phyloP scores from a whole-genome alignment of 2,797 vertebrate genomes.

The Silurus lanzhouensis region DNA sequence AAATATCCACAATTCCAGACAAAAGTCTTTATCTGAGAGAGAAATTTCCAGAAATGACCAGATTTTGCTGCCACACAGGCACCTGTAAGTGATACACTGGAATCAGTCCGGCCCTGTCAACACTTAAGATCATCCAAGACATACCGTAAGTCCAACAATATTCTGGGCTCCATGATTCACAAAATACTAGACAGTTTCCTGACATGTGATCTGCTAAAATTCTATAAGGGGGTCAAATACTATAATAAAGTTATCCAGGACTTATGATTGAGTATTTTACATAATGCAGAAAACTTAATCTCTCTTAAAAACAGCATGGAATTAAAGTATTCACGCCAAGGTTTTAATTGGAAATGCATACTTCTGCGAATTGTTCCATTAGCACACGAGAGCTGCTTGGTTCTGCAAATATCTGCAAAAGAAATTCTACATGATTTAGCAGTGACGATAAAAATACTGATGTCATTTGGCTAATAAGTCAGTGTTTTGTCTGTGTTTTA shows the following conservation, averaged over 20 bases:
- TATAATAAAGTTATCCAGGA: neutral
- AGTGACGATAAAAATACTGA: constrained; percentile 36
- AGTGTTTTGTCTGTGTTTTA: constrained; percentile 51
- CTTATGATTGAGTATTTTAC: neutral
- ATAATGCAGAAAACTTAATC: neutral
- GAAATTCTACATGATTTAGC: constrained; percentile 31
- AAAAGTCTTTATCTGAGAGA: constrained; percentile 54
- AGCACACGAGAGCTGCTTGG: neutral
- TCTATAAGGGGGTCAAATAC: constrained; percentile 11
- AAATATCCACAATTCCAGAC: constrained; percentile 41
- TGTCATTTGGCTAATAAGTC: constrained; percentile 44
- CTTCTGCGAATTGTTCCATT: constrained; percentile 8
- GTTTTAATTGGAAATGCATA: neutral
- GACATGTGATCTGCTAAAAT: constrained; percentile 18
- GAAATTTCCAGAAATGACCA: constrained; percentile 28
- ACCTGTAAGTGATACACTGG: constrained; percentile 40
- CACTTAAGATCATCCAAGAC: constrained; percentile 22
- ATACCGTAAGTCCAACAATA: constrained; percentile 29
- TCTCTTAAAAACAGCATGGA: neutral
- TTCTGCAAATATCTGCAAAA: constrained; percentile 31
- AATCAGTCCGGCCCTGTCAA: constrained; percentile 16
- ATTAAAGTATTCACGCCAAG: neutral
- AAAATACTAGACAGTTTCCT: constrained; percentile 13
- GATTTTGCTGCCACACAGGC: constrained; percentile 32
- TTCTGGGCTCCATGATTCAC: constrained; percentile 8